Percentiles rank a stretch among this genome's conserved stretches.
Evolutionary conservation across 2,888 invertebrate genomes (phyloP).

Genomic region (Sicus ferrugineus): DNA sequence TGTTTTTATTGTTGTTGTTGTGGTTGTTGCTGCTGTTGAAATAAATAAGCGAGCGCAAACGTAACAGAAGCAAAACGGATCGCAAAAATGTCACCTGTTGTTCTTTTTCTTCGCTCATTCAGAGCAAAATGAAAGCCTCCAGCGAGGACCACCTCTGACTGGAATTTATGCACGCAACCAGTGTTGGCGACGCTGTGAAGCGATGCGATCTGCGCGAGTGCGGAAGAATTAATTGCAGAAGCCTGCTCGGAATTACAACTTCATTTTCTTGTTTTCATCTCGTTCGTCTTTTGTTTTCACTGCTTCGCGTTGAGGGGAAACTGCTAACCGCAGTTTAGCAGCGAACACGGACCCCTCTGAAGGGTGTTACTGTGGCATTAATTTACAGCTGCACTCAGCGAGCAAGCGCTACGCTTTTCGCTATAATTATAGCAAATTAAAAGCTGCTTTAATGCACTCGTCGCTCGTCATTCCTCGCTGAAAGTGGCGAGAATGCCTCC

Average conservation of each 20-base stretch:
- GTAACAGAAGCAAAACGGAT: background rate
- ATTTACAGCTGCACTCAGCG: slow-evolving; percentile 22
- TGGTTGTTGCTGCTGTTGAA: background rate
- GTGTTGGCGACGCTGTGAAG: slow-evolving; percentile 1
- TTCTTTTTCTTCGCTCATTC: background rate
- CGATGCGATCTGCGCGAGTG: background rate
- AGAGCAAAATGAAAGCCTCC: background rate
- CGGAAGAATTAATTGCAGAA: background rate
- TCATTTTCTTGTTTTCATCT: background rate
- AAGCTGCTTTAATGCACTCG: slow-evolving; percentile 10
- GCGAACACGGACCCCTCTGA: background rate
- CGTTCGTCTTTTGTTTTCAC: background rate
- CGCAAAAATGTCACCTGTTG: slow-evolving; percentile 15
- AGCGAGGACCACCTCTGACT: slow-evolving; percentile 21
- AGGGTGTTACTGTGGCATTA: slow-evolving; percentile 11
- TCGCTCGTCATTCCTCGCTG: background rate
- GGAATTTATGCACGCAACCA: slow-evolving; percentile 7
- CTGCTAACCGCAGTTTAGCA: too few relatives aligned
- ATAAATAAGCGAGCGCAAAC: background rate
- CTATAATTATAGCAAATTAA: slow-evolving; percentile 30
- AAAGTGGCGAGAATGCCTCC: background rate
- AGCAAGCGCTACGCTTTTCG: background rate
- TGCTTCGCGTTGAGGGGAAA: background rate
- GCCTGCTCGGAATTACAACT: slow-evolving; percentile 14
- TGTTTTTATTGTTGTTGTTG: background rate